A percentile compares a stretch with the other conserved stretches of the same genome.
These are phyloP conservation scores for Camponotus fellah DNA, from an alignment of 2,888 invertebrate species.

Conservation along the genomic window DNA sequence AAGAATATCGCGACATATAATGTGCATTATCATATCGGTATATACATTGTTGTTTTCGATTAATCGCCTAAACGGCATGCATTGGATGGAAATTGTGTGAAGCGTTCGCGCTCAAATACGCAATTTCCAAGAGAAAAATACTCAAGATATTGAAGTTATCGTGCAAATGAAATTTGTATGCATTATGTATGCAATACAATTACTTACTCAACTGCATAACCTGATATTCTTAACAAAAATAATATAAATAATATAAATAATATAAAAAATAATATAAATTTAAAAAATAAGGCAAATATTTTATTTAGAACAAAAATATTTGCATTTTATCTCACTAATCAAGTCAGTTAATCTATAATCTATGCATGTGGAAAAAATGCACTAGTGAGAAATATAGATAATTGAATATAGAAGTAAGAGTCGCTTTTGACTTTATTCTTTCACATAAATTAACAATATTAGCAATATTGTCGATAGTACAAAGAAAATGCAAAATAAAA, in stretches of 20 bases:
- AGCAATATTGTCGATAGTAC: neutral
- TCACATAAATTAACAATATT: neutral
- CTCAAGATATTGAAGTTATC: neutral
- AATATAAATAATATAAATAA: too few relatives aligned
- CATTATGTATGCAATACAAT: neutral
- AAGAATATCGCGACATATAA: conserved; percentile 25
- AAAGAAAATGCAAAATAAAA: neutral
- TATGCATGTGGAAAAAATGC: neutral
- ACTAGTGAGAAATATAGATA: neutral
- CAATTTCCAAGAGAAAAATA: neutral
- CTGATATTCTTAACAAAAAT: too few relatives aligned
- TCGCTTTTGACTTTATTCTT: neutral
- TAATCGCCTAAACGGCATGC: neutral
- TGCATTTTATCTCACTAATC: neutral
- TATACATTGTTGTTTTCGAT: conserved; percentile 15
- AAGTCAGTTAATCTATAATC: neutral
- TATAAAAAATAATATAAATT: neutral
- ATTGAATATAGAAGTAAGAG: neutral
- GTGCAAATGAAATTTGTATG: neutral
- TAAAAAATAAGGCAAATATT: neutral
- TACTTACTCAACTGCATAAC: neutral
- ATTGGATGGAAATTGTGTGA: neutral
- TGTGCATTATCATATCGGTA: conserved; percentile 4
- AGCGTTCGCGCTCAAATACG: neutral
- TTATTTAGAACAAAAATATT: neutral